These are phyloP conservation scores for Ichneumoninae sp. DNA, from an alignment of 2,888 invertebrate species.

Conservation along the genomic window DNA sequence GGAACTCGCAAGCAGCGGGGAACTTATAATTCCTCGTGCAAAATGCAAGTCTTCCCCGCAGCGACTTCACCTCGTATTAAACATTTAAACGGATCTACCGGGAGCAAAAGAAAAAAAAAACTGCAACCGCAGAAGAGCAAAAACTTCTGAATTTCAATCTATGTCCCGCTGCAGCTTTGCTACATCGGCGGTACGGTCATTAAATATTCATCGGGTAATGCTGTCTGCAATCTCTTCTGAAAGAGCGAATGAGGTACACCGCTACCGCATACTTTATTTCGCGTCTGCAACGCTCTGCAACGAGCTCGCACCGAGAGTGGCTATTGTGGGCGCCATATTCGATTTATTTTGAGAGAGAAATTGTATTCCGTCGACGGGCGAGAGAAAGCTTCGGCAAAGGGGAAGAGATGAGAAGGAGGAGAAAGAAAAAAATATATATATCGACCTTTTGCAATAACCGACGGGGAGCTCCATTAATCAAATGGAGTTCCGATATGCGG, in stretches of 20 bases:
- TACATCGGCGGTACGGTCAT: neutral
- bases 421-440: neutral
- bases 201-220: constrained; percentile 1
- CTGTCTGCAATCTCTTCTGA: constrained; percentile 18
- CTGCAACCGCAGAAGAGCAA: neutral
- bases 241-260: neutral
- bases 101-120: neutral
- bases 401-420: neutral
- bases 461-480: constrained; percentile 11
- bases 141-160: constrained; percentile 8
- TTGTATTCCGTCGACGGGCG: neutral
- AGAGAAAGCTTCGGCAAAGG: neutral
- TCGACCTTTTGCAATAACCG: constrained; percentile 18
- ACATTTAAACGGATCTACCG: constrained; percentile 22
- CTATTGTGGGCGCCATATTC: neutral
- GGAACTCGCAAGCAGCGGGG: constrained; percentile 1
- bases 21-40: constrained; percentile 43
- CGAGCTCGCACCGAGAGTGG: neutral
- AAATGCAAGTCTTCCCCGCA: constrained; percentile 34
- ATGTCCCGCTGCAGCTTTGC: no score
- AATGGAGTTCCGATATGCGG: neutral
- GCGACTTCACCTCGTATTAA: constrained; percentile 29
- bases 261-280: neutral
- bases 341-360: neutral
- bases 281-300: neutral